phyloP scores from a whole-genome alignment of 1,140 invertebrate genomes.

The Nasonia giraulti region DNA sequence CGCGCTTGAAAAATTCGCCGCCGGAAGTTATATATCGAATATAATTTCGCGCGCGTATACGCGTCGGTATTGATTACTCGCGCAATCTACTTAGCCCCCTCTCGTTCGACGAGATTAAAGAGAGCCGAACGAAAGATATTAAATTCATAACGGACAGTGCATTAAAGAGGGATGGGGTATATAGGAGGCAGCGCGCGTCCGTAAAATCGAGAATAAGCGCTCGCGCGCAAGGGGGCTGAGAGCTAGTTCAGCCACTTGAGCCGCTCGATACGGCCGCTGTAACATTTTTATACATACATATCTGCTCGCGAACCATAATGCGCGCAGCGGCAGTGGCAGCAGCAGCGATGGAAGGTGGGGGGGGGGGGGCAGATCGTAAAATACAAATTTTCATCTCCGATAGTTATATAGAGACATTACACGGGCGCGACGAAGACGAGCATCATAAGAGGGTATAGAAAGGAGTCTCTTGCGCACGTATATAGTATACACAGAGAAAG shows the following conservation, averaged over 20 bases:
- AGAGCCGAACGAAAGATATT: not conserved
- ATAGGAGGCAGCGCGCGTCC: no score
- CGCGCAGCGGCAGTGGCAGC: not conserved
- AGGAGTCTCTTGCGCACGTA: not conserved
- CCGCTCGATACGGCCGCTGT: not conserved
- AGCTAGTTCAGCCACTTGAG: not conserved
- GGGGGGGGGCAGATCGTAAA: conserved; percentile 42
- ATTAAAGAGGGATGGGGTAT: not conserved
- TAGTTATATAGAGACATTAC: not conserved
- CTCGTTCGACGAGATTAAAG: not conserved
- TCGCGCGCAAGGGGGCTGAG: no score
- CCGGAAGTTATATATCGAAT: not conserved
- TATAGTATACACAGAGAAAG: not conserved
- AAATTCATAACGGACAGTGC: not conserved
- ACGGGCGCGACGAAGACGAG: not conserved
- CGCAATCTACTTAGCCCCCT: not conserved
- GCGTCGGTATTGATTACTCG: not conserved
- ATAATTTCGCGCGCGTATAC: not conserved
- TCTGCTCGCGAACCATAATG: not conserved
- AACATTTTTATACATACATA: conserved; percentile 9
- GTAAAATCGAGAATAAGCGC: not conserved
- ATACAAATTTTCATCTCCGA: conserved; percentile 56
- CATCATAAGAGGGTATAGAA: not conserved
- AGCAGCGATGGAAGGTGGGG: no score
- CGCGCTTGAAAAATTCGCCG: not conserved